Conservation (phyloP, 2,113 vertebrate species). For the Ceuthmochares aereus region DNA sequence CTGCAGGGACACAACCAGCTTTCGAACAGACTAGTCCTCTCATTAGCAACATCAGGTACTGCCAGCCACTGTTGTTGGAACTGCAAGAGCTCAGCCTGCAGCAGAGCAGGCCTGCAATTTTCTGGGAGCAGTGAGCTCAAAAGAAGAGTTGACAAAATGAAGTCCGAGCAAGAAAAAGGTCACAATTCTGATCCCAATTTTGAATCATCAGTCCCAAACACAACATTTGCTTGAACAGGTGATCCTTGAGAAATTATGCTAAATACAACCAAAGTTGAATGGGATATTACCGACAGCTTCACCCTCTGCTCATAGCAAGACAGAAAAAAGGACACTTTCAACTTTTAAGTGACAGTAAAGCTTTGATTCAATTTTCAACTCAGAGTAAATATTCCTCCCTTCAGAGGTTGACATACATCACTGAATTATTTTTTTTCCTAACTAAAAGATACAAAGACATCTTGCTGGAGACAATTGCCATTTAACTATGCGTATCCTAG, state of each 20-base stretch:
- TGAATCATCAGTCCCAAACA: neutral
- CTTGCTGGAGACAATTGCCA: neutral
- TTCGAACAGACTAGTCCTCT: neutral
- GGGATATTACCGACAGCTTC: neutral
- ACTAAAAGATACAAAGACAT: neutral
- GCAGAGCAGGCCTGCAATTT: neutral
- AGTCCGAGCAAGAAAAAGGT: neutral
- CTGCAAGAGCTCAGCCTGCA: neutral
- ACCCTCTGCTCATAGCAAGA: neutral
- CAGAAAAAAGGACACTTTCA: neutral
- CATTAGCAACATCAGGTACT: accelerated
- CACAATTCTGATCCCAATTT: neutral
- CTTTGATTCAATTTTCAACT: neutral
- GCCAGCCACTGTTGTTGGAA: accelerated
- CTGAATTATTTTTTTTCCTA: neutral
- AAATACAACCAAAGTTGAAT: neutral
- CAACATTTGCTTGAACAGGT: neutral
- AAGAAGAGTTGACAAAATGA: neutral
- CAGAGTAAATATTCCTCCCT: neutral
- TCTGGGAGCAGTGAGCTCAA: neutral
- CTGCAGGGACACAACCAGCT: neutral
- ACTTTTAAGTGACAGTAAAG: neutral
- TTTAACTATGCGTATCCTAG: neutral
- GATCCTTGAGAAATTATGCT: neutral
- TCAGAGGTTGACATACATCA: neutral